These are phyloP conservation scores for Coluber constrictor DNA, from an alignment of 2,797 vertebrate species.

Conservation along the genomic window DNA sequence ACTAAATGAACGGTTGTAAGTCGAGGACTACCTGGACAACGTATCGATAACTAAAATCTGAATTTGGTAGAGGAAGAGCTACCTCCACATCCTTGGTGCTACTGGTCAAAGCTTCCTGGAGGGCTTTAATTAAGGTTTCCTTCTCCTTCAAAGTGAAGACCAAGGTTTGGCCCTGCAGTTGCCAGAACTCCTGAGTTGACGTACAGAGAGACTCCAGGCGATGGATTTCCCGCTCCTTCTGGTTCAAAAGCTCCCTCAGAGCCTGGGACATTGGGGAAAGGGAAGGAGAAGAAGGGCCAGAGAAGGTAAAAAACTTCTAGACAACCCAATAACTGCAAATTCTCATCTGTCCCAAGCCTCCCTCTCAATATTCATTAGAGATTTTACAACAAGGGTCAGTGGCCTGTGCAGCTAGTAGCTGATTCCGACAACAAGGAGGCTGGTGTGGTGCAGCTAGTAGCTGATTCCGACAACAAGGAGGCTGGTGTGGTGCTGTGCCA, in stretches of 20 bases:
- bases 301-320: background rate
- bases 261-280: slow-evolving; percentile 4
- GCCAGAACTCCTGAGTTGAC: background rate
- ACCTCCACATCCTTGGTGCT: slow-evolving; percentile 51
- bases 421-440: no score
- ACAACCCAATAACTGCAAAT: background rate
- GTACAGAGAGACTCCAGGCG: slow-evolving; percentile 28
- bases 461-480: no score
- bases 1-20: background rate
- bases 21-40: background rate
- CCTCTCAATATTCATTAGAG: background rate
- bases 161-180: slow-evolving; percentile 9
- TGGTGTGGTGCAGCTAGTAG: no score
- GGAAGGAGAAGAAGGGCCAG: background rate
- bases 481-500: no score
- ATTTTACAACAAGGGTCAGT: background rate
- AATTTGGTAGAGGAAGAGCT: background rate
- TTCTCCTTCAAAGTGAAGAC: slow-evolving; percentile 29
- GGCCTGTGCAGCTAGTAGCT: no score
- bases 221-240: slow-evolving; percentile 30
- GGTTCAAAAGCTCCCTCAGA: slow-evolving; percentile 30
- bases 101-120: slow-evolving; percentile 38
- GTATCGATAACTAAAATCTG: background rate
- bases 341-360: background rate
- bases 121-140: slow-evolving; percentile 28